Evolutionary conservation across 2,113 vertebrate genomes (phyloP), one percentile per base, ranked within the genome.

Genomic region (Bubo bubo): DNA sequence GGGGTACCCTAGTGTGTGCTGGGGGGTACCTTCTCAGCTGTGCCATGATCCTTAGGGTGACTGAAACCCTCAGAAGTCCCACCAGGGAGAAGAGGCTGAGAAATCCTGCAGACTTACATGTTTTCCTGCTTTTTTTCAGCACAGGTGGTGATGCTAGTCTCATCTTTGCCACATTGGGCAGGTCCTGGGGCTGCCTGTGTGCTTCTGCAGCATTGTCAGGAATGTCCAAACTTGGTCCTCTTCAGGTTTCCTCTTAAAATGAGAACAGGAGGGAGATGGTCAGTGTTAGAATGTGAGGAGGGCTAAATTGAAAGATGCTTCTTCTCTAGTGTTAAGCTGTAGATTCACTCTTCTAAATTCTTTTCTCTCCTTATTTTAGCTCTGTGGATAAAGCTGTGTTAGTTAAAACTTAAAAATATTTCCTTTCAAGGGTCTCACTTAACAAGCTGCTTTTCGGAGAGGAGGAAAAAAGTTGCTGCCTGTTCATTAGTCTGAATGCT

Each of bases 1-100:
- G 12, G 14, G 4, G 14, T 9, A 27, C 27, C 35, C 21, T 12
- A 2, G 9, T 34, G 14, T 68, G 8, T 28, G 20, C 3, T 45
- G 43, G 43, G 8, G 8, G 19, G 4, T 15, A 19, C 37, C 15
- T 71, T 14, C 27, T 16, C 20, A 67, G 7, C 34, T 43, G 1
- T 47, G 14, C 8, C 7, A 0, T 1, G 2, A 21, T 59, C 39
- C 32, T 56, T 9, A 3, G 12, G 19, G 21, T 50, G 37, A 4
- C 16, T 30, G 41, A 56, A 79, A 23, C 20, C 20, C 16, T n/a
- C 37, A 34, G 50, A 58, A 91, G 5, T 7, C 3, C 21, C 8
- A 26, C 6, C 43, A 24, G 24, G 39, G 30, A 67, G 43, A 21
- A 39, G 6, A 53, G 7, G 10, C 24, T 45, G 62, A 76, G 58